Conservation (phyloP, 1,140 invertebrate genomes). For the Fopius arisanus region DNA sequence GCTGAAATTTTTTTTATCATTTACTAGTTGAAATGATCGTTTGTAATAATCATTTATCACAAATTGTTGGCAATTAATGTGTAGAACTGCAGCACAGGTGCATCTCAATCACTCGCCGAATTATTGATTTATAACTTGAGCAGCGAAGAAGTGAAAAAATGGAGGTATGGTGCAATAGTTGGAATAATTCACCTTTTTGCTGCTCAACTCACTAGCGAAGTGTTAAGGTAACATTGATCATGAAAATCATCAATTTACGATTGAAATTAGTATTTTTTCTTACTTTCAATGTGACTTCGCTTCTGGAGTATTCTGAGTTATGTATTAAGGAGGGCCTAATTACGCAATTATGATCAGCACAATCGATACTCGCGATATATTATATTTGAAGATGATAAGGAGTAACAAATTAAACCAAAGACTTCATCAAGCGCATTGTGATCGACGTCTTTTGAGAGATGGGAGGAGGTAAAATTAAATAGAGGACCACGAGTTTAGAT, state of each 20-base stretch:
- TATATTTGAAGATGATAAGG: not conserved
- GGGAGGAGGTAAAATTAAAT: not conserved
- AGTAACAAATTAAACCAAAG: constrained; percentile 23
- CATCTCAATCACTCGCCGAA: not conserved
- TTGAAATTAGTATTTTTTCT: too few relatives aligned
- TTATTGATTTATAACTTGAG: not conserved
- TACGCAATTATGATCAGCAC: constrained; percentile 7
- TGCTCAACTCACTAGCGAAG: too few relatives aligned
- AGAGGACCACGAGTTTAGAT: constrained; percentile 5
- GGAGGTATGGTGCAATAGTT: too few relatives aligned
- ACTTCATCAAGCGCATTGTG: constrained; percentile 49
- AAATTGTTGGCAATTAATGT: not conserved
- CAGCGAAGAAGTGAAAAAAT: too few relatives aligned
- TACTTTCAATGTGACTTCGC: too few relatives aligned
- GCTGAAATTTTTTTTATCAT: not conserved
- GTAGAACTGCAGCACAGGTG: not conserved
- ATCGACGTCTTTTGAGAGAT: constrained; percentile 29
- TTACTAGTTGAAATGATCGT: not conserved
- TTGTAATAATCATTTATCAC: not conserved
- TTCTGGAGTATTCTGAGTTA: too few relatives aligned
- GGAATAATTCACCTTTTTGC: too few relatives aligned
- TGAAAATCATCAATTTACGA: too few relatives aligned
- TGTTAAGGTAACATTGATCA: too few relatives aligned
- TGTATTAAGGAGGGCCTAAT: constrained; percentile 9
- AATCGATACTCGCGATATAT: constrained; percentile 16